Conservation (phyloP, 2,888 invertebrate species). For the Sarcophaga subvicina region DNA sequence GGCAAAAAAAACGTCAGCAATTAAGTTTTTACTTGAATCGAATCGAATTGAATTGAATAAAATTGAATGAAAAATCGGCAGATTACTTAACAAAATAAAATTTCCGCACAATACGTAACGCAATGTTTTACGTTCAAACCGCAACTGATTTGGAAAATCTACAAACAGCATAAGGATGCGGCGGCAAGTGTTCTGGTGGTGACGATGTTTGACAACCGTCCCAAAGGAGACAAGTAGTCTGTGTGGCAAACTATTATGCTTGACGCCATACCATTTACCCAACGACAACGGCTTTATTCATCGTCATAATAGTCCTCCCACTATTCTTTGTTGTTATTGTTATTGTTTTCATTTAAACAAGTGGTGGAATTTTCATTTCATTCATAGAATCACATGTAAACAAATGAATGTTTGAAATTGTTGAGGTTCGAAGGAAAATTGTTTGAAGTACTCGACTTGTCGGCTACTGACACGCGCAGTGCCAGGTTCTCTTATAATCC, state of each 20-base stretch:
- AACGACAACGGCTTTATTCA: background rate
- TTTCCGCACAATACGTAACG: slow-evolving; percentile 74
- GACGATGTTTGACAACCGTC: slow-evolving; percentile 56
- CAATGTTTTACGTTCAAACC: slow-evolving; percentile 77
- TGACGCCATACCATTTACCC: background rate
- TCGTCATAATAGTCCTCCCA: slow-evolving; percentile 27
- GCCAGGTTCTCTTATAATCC: slow-evolving; percentile 42
- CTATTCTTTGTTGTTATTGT: slow-evolving; percentile 37
- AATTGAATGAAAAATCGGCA: slow-evolving; percentile 63
- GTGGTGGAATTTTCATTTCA: slow-evolving; percentile 69
- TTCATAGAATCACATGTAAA: slow-evolving; percentile 64
- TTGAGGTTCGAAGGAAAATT: background rate
- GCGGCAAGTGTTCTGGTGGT: slow-evolving; percentile 56
- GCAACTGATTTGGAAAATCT: slow-evolving; percentile 77
- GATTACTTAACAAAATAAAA: slow-evolving; percentile 58
- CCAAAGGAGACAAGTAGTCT: slow-evolving; percentile 65
- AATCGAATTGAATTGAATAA: slow-evolving; percentile 45
- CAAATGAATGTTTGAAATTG: slow-evolving; percentile 40
- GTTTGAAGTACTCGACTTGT: slow-evolving; percentile 10
- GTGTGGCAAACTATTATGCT: slow-evolving; percentile 24
- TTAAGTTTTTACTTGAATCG: slow-evolving; percentile 41
- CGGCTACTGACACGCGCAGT: slow-evolving; percentile 66
- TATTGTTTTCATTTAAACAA: slow-evolving; percentile 53
- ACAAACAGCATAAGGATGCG: slow-evolving; percentile 60
- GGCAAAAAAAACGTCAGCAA: slow-evolving; percentile 41